These are phyloP conservation scores for Scaeva pyrastri DNA, from an alignment of 2,888 invertebrate species.

Conservation along the genomic window DNA sequence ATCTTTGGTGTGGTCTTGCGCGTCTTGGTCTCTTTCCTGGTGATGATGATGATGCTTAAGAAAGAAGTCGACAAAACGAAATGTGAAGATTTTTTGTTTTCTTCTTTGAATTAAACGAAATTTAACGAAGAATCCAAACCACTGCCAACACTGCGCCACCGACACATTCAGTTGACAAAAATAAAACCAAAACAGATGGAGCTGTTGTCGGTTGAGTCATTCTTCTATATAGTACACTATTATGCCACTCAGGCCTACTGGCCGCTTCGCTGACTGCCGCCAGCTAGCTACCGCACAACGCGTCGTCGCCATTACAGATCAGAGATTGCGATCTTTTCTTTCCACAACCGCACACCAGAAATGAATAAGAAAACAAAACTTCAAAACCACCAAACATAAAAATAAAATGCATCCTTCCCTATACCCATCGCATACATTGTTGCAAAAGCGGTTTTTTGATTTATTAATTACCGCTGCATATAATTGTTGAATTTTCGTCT, in stretches of 20 bases:
- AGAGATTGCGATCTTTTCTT: slow-evolving; percentile 64
- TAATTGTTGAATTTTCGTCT: slow-evolving; percentile 10
- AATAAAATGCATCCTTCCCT: slow-evolving; percentile 54
- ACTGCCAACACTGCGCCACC: neutral
- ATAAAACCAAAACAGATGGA: slow-evolving; percentile 63
- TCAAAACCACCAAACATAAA: slow-evolving; percentile 33
- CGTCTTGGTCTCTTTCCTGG: slow-evolving; percentile 23
- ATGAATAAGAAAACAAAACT: slow-evolving; percentile 54
- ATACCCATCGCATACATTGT: slow-evolving; percentile 64
- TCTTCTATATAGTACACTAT: slow-evolving; percentile 33
- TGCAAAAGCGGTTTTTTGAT: slow-evolving; percentile 67
- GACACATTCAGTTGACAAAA: slow-evolving; percentile 29
- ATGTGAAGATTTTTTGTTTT: slow-evolving; percentile 47
- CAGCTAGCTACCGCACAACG: slow-evolving; percentile 72
- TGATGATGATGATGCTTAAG: slow-evolving; percentile 1
- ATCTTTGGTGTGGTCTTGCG: slow-evolving; percentile 70
- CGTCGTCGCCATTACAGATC: slow-evolving; percentile 41
- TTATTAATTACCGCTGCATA: slow-evolving; percentile 72
- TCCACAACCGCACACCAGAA: neutral
- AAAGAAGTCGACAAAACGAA: slow-evolving; percentile 15
- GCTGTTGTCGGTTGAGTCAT: slow-evolving; percentile 74
- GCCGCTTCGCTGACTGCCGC: neutral
- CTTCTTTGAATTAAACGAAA: slow-evolving; percentile 9
- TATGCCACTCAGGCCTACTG: slow-evolving; percentile 64
- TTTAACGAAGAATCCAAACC: slow-evolving; percentile 19